Base-by-base conservation (phyloP, 2,888 invertebrate species). In the Opisthograptis luteolata region DNA sequence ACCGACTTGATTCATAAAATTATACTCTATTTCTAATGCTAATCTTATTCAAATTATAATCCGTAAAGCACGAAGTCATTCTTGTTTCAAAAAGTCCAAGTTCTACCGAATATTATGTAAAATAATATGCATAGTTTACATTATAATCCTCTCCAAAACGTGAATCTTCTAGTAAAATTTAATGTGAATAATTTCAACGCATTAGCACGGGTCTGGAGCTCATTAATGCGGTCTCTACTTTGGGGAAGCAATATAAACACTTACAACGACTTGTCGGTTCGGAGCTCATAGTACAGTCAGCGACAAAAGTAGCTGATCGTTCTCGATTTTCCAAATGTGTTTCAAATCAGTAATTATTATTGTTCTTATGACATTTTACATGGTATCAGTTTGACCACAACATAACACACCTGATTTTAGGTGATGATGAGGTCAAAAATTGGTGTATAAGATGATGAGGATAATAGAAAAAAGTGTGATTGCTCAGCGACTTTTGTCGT, bases 181-280 rank as follows among this genome's bases (percentile, higher is more conserved):
- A 69, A 72, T 74, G 66, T 58, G 56, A 56, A 68, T 73, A 74
- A 64, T 74, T 73, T 53, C 8, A 45, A 48, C 45, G 59, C 64
- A 71, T 75, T 72, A 66, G 60, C 56, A 58, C 48, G 49, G 47
- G 59, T 49, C 52, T 44, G 46, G 25, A 48, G 36, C 66, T 69
- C 72, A 66, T 68, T 73, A 68, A 49, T 50, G 60, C 61, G 64
- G 66, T 61, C 66, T 59, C 61, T 47, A 70, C 64, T 70, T 67
- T 36, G 56, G 58, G 56, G 60, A 66, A 73, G 66, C 68, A 68
- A 55, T 61, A 62, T 66, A 70, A 69, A 68, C 69, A 66, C 64
- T 66, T 63, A 60, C 62, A 57, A 54, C 53, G 60, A 60, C 55
- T 59, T 53, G 61, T 54, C 62, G 58, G 60, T 55, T 39, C 27